These are phyloP conservation scores for Marasmarcha lunaedactyla DNA, from an alignment of 2,888 invertebrate genomes.

Conservation along the genomic window DNA sequence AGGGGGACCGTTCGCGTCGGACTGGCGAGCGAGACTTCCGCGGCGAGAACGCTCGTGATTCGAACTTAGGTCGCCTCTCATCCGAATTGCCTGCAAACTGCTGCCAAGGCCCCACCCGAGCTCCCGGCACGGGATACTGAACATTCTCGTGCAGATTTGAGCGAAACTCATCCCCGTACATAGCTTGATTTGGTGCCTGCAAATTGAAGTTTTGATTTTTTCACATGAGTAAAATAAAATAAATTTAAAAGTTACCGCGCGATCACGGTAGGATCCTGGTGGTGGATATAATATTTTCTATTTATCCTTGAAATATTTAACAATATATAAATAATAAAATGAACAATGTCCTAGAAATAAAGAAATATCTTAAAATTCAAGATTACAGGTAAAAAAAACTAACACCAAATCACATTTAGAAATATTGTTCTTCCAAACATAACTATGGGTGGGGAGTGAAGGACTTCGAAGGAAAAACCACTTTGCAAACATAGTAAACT, in stretches of 20 bases:
- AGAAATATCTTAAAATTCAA: background rate
- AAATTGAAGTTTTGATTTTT: constrained; percentile 51
- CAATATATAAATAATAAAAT: too few species aligned
- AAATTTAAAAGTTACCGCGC: constrained; percentile 8
- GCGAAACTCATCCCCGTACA: constrained; percentile 52
- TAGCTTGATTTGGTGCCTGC: constrained; percentile 53
- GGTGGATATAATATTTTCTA: too few species aligned
- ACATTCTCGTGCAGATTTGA: constrained; percentile 28
- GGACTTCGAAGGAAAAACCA: too few species aligned
- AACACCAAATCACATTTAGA: too few species aligned
- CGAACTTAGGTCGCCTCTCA: constrained; percentile 18
- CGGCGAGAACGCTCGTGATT: constrained; percentile 18
- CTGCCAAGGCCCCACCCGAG: constrained; percentile 30
- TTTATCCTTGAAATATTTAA: too few species aligned
- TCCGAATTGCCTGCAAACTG: constrained; percentile 28
- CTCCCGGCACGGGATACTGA: constrained; percentile 25
- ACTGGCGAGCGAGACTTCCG: constrained; percentile 35
- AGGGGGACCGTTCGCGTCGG: constrained; percentile 39
- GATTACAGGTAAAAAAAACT: too few species aligned
- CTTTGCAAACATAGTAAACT: too few species aligned
- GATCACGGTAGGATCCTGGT: constrained; percentile 6
- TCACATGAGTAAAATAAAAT: constrained; percentile 26
- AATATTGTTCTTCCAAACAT: too few species aligned
- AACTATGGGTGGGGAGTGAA: too few species aligned
- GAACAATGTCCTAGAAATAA: too few species aligned